Evolutionary conservation across 2,797 vertebrate species (phyloP), one percentile per base, ranked within the genome.

Genomic region (Leptatherina wallacei): DNA sequence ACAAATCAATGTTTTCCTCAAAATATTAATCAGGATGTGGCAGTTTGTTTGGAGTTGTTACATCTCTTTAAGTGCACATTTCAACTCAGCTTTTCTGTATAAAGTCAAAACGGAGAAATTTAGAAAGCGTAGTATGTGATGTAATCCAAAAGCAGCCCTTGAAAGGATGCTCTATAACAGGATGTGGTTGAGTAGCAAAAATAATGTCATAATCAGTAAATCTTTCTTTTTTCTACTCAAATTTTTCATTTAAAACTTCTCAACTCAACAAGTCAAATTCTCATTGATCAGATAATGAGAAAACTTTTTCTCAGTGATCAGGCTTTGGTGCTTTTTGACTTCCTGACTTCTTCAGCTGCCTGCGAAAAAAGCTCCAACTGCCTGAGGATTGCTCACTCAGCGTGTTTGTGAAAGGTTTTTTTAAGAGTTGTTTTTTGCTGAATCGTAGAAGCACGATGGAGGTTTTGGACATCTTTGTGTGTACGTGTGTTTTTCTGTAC

Each of bases 351-450:
- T 33, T 78, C 40, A 71, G 61, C 81, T 75, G 64, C 85, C 77
- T 84, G 56, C 57, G 73, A 86, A 81, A 78, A 75, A 29, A 84
- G 73, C 62, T 38, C 63, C 61, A 11, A 11, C 59, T 63, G 65
- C 74, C 55, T 42, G 16, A 22, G 75, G 65, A 86, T 59, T 4
- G 77, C 86, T n/a, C 32, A 88, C 75, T 93, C 90, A 92, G 90
- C 90, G 0, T 80, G 65, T 89, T 89, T 77, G 64, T 80, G 65
- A 75, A 67, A 71, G 72, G 65, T 86, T 20, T 56, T 33, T 62
- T 80, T 83, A 18, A 58, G 29, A 36, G 58, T 42, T 69, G 56
- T 83, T 89, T 87, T 91, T 90, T 89, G 88, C 91, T 91, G 92
- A 93, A 90, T 90, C 71, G 81, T 85, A 73, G 40, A 66, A 82